Evolutionary conservation across 2,797 vertebrate genomes (phyloP).

Genomic region (Botia almorhae): DNA sequence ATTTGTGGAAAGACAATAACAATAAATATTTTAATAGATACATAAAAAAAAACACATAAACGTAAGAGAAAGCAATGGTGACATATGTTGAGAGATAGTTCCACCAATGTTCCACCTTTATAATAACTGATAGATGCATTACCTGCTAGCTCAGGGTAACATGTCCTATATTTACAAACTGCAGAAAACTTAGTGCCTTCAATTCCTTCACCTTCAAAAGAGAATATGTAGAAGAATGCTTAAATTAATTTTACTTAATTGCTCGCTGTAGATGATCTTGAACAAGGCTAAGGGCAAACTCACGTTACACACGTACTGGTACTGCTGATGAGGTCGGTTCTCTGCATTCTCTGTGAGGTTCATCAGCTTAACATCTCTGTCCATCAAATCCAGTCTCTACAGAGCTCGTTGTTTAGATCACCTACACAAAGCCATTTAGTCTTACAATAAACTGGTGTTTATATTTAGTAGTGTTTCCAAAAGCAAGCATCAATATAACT

Average conservation of each 20-base stretch:
- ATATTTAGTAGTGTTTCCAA: background rate
- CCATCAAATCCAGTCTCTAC: conserved; percentile 75
- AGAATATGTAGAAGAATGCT: background rate
- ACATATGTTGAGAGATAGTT: background rate
- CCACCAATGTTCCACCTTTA: background rate
- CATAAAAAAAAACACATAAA: background rate
- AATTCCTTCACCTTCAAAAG: background rate
- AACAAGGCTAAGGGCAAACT: conserved; percentile 52
- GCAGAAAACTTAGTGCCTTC: conserved; percentile 68
- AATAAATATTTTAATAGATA: background rate
- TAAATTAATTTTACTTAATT: background rate
- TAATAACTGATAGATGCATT: conserved; percentile 18
- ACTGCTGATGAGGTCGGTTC: conserved; percentile 66
- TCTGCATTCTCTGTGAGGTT: conserved; percentile 66
- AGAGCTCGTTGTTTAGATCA: conserved; percentile 1
- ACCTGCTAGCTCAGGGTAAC: conserved; percentile 73
- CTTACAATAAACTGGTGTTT: background rate
- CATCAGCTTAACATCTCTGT: conserved; percentile 69
- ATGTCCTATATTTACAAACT: conserved; percentile 67
- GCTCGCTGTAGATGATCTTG: background rate
- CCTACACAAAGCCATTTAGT: background rate
- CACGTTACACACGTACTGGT: conserved; percentile 69
- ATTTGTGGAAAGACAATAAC: background rate
- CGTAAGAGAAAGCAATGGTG: background rate
- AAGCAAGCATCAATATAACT: background rate